Evolutionary conservation across 2,888 invertebrate species (phyloP), one percentile per base, ranked within the genome.

Genomic region (Rotaria macrura): DNA sequence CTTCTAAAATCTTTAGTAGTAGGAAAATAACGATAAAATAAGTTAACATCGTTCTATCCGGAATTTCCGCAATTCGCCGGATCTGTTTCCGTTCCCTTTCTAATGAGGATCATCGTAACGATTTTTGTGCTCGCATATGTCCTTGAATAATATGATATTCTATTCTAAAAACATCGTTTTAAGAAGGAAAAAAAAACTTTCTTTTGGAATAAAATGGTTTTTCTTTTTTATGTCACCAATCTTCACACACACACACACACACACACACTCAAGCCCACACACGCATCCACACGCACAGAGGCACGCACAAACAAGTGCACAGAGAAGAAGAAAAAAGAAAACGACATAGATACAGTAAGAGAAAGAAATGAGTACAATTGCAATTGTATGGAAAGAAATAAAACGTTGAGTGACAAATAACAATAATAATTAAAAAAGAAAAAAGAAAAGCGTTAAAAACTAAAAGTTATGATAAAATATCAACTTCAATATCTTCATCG

Each of bases 401-500:
- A 65, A n/a, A 38, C 17, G 65, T 65, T 65, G 65, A 65, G 65
- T 65, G 65, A 29, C 65, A 65, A 34, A 65, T 65, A 65, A 65
- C 65, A 65, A 65, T 65, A 65, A 65, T 65, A 65, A 65, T 65
- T 34, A 29, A 65, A 65, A 65, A 20, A 25, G 25, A 25, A 25
- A 7, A 6, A 25, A 25, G 10, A 25, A 25, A 34, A 65, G 14
- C 3, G 29, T 65, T 65, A 34, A 65, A 34, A 34, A 65, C 65
- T 65, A 20, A 34, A 65, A 65, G 65, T 65, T 65, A 65, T 65
- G 79, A 79, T 49, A 85, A 79, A 49, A 85, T 85, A 85, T 85
- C 85, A 10, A 85, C 84, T 84, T 85, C 85, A 29, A 74, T 79
- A 49, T 85, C 85, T 54, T 85, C 85, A 52, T 85, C 85, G 23